phyloP scores from a whole-genome alignment of 2,113 vertebrate genomes.

The Melanostigma gelatinosum region DNA sequence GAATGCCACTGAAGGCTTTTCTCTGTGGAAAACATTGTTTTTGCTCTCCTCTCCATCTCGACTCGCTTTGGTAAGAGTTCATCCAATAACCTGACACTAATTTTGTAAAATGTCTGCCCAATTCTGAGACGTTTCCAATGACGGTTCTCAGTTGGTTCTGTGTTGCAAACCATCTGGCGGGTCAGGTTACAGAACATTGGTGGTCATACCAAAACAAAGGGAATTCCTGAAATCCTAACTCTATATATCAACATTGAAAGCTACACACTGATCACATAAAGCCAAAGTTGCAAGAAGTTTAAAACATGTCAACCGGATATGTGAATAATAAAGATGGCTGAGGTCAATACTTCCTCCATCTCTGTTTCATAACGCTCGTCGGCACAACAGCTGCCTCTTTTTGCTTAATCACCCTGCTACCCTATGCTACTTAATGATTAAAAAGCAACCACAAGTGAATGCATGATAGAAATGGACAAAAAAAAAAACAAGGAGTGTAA shows the following conservation, averaged over 20 bases:
- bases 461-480: conserved; percentile 68
- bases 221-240: neutral
- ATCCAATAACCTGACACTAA: no score
- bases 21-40: no score
- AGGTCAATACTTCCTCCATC: conserved; percentile 62
- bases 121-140: neutral
- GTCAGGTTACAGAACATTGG: neutral
- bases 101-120: neutral
- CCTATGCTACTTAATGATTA: conserved; percentile 72
- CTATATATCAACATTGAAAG: neutral
- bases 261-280: neutral
- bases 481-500: conserved; percentile 69
- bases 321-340: conserved; percentile 24
- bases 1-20: no score
- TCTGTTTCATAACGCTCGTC: conserved; percentile 30
- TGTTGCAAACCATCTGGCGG: neutral
- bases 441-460: conserved; percentile 76
- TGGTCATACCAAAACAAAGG: neutral
- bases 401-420: conserved; percentile 68
- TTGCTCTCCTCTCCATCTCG: no score
- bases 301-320: conserved; percentile 15
- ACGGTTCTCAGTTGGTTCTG: neutral
- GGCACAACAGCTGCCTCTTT: conserved; percentile 63
- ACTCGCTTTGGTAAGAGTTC: no score
- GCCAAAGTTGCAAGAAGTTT: neutral